Evolutionary conservation across 2,797 vertebrate genomes (phyloP).

Genomic region (Gadopsis bispinosus): DNA sequence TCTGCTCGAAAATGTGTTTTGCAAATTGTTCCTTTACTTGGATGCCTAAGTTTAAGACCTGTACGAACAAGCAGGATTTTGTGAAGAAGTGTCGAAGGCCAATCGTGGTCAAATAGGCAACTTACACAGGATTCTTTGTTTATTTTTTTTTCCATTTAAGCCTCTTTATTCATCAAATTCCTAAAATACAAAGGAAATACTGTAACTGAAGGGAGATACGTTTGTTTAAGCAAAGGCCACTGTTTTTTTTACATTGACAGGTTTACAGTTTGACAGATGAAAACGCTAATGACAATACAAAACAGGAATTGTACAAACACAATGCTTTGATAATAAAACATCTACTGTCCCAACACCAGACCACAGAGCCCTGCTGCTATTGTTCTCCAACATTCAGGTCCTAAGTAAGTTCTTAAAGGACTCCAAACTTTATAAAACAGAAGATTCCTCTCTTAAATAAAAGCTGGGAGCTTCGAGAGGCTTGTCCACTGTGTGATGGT

Average conservation of each 20-base stretch:
- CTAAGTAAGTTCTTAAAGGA: not conserved
- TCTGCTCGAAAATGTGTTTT: not conserved
- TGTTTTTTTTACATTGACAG: not conserved
- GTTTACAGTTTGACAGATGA: not conserved
- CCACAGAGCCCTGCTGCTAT: not conserved
- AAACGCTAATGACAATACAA: not conserved
- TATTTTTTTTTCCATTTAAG: not conserved
- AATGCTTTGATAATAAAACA: not conserved
- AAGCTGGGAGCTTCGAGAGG: too few relatives aligned
- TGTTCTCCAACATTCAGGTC: not conserved
- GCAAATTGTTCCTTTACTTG: not conserved
- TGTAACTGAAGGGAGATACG: not conserved
- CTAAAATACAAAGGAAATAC: constrained; percentile 4
- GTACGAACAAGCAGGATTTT: not conserved
- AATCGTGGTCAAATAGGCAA: not conserved
- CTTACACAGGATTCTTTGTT: not conserved
- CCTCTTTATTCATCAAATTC: constrained; percentile 30
- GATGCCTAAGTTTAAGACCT: not conserved
- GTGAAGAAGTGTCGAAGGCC: not conserved
- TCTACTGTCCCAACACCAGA: not conserved
- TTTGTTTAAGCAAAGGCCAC: not conserved
- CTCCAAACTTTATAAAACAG: not conserved
- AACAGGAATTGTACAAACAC: not conserved
- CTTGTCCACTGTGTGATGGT: too few relatives aligned
- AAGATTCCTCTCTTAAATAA: too few relatives aligned